Evolutionary conservation across 2,888 invertebrate genomes (phyloP).

Genomic region (Cataglyphis rosenhaueri): DNA sequence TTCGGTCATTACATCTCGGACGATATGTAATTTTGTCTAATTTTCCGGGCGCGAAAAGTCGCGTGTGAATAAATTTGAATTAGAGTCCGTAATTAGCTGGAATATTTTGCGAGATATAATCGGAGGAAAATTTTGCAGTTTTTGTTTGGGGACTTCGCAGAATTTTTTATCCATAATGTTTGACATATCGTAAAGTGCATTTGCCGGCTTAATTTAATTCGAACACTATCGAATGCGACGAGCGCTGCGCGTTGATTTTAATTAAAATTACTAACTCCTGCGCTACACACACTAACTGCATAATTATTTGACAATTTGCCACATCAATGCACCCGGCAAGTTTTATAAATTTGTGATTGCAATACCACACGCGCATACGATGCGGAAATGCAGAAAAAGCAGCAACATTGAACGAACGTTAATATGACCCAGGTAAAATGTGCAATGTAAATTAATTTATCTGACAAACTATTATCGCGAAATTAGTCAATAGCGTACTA

Average conservation of each 20-base stretch:
- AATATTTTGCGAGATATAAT: constrained; percentile 36
- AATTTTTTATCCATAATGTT: constrained; percentile 26
- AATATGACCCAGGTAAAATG: constrained; percentile 7
- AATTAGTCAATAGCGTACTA: constrained; percentile 3
- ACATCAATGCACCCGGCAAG: constrained; percentile 30
- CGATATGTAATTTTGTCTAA: constrained; percentile 36
- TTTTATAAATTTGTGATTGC: constrained; percentile 44
- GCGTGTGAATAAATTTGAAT: constrained; percentile 44
- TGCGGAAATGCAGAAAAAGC: constrained; percentile 4
- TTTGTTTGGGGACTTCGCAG: constrained; percentile 17
- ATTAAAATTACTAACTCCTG: constrained; percentile 48
- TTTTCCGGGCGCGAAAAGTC: constrained; percentile 32
- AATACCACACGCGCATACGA: constrained; percentile 15
- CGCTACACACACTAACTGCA: constrained; percentile 34
- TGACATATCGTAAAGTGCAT: constrained; percentile 29
- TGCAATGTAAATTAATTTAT: constrained; percentile 19
- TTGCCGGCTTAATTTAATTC: constrained; percentile 49
- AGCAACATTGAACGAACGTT: background rate
- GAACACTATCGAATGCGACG: constrained; percentile 41
- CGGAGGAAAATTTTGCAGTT: constrained; percentile 41
- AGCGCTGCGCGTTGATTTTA: constrained; percentile 46
- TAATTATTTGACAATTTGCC: constrained; percentile 51
- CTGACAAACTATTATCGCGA: background rate
- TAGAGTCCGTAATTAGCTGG: constrained; percentile 35
- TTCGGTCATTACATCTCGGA: constrained; percentile 38